Evolutionary conservation across 2,888 invertebrate genomes (phyloP), one percentile per base, ranked within the genome.

Genomic region (Acanthococcus lagerstroemiae): DNA sequence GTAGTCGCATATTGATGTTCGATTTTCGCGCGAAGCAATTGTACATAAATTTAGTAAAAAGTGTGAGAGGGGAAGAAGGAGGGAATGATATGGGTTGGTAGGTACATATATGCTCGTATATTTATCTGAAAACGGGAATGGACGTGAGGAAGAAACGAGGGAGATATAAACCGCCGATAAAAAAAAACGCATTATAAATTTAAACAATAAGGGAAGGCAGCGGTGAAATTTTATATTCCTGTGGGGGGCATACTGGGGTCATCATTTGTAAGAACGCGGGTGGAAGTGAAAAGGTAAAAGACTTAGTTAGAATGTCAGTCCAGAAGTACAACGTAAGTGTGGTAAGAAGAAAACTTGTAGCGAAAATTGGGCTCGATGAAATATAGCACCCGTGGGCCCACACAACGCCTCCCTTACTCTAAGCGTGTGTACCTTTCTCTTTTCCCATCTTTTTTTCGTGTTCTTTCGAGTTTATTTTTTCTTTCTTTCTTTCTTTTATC

Each of bases 381-480:
- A 45, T 45, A 45, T 45, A n/a, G 46, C 46, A 45, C 46, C 46
- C 46, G 46, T 45, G 46, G 46, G 46, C 46, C 46, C 46, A 45
- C 46, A 45, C 15, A 45, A 19, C 19, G 46, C 46, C 46, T 45
- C 19, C 46, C 19, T n/a, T 19, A 4, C 15, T 45, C 17, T 19
- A 45, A 45, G 19, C 15, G 46, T 19, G 46, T 45, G 19, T n/a
- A 45, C 46, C 15, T 45, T 45, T 45, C 19, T 45, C 19, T 45
- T 45, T 19, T 7, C 15, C 19, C 37, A 9, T 15, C 37, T 7
- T 15, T 37, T 15, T 37, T 37, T 37, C 37, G 15, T 37, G 7
- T 37, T 37, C 15, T 15, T 7, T 45, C 19, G 5, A 5, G 5
- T 45, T 15, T n/a, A 4, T 7, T 19, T 19, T 45, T 4, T 19